Evolutionary conservation across 1,140 invertebrate species (phyloP).

Genomic region (Aphaenogaster rudis): DNA sequence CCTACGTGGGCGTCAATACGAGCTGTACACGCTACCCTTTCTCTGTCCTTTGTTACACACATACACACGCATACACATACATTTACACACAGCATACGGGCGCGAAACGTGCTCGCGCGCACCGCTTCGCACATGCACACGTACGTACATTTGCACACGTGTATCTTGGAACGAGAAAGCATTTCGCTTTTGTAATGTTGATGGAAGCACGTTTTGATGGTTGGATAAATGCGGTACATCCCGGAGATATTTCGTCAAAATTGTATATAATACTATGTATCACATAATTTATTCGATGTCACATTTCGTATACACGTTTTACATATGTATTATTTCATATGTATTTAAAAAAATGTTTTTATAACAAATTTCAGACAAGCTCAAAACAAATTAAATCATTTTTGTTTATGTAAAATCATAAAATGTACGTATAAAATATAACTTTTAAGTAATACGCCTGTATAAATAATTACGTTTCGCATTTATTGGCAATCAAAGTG

Average conservation of each 20-base stretch:
- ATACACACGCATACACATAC: conserved; percentile 66
- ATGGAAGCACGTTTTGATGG: conserved; percentile 71
- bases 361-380: neutral
- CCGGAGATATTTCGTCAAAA: conserved; percentile 51
- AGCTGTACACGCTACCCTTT: conserved; percentile 82
- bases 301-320: neutral
- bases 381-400: conserved; percentile 6
- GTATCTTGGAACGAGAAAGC: conserved; percentile 64
- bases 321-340: neutral
- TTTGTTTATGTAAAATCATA: neutral
- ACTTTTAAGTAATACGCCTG: neutral
- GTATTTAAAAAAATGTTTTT: neutral
- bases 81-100: neutral
- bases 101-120: conserved; percentile 42
- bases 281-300: conserved; percentile 7
- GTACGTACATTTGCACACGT: conserved; percentile 5
- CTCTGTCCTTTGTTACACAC: conserved; percentile 81
- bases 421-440: neutral
- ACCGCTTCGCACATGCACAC: conserved; percentile 27
- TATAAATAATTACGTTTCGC: conserved; percentile 7
- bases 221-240: conserved; percentile 65
- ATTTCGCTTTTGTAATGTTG: conserved; percentile 63
- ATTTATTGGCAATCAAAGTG: conserved; percentile 55
- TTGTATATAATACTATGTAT: conserved; percentile 2
- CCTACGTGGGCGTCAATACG: conserved; percentile 84